Conservation (phyloP, 2,888 invertebrate genomes). For the Drosophila antonietae region DNA sequence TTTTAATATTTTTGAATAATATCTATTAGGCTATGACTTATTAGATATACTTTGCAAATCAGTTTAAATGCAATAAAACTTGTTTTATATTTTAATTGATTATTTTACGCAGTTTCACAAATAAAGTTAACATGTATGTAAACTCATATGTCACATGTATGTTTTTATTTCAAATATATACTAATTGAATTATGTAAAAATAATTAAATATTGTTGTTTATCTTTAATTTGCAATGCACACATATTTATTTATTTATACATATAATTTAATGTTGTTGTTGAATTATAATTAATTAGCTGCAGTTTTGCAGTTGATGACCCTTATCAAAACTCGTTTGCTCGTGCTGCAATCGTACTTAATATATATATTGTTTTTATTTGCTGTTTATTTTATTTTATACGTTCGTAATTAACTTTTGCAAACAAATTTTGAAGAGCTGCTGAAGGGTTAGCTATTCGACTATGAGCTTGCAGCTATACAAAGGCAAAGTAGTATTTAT, state of each 20-base stretch:
- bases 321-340: slow-evolving; percentile 19
- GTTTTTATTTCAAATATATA: neutral
- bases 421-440: slow-evolving; percentile 17
- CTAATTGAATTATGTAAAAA: neutral
- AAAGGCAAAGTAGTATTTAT: neutral
- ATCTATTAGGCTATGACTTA: no score
- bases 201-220: neutral
- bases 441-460: slow-evolving; percentile 6
- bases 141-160: no score
- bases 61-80: no score
- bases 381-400: neutral
- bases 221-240: neutral
- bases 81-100: no score
- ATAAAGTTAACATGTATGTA: neutral
- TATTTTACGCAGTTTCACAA: neutral
- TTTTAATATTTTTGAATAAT: no score
- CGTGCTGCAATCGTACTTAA: slow-evolving; percentile 22
- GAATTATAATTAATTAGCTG: slow-evolving; percentile 43
- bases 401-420: slow-evolving; percentile 39
- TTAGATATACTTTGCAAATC: no score
- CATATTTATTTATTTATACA: neutral
- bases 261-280: neutral
- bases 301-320: slow-evolving; percentile 19
- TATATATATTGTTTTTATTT: slow-evolving; percentile 1
- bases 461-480: neutral